These are phyloP conservation scores for Todiramphus chloris DNA, from an alignment of 2,113 vertebrate genomes.

Conservation along the genomic window DNA sequence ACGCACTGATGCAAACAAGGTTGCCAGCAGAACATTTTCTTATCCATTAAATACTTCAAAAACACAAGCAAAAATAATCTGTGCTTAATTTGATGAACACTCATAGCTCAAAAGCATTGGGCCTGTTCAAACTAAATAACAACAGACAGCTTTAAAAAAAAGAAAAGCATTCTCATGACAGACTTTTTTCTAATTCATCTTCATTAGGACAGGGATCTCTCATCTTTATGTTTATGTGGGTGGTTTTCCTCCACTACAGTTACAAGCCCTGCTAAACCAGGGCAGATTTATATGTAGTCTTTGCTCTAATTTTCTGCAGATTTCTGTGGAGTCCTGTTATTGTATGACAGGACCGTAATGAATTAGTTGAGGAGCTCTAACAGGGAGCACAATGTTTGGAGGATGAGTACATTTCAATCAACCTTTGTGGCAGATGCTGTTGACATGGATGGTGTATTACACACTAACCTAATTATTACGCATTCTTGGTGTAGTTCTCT, in stretches of 20 bases:
- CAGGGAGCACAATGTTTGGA: not conserved
- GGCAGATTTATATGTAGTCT: not conserved
- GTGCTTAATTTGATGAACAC: constrained; percentile 26
- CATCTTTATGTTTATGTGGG: not conserved
- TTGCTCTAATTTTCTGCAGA: constrained; percentile 37
- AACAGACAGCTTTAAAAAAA: not conserved
- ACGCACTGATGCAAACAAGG: not conserved
- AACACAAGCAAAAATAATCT: constrained; percentile 4
- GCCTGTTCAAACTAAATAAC: constrained; percentile 30
- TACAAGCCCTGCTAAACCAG: not conserved
- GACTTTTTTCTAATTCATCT: not conserved
- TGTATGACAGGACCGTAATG: not conserved
- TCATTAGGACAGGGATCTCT: not conserved
- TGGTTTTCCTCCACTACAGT: not conserved
- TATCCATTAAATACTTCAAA: not conserved
- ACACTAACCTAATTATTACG: constrained; percentile 44
- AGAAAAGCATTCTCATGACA: not conserved
- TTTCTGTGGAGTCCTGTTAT: constrained; percentile 14
- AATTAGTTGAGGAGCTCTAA: not conserved
- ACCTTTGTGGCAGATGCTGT: not conserved
- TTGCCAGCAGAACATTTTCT: not conserved
- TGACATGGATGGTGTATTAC: constrained; percentile 14
- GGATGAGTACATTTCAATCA: constrained; percentile 16
- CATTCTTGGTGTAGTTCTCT: constrained; percentile 63
- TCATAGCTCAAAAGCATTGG: not conserved